Percentiles rank a stretch among this genome's conserved stretches.
These are phyloP conservation scores for Philopedon plagiatum DNA, from an alignment of 2,888 invertebrate species.

Conservation along the genomic window DNA sequence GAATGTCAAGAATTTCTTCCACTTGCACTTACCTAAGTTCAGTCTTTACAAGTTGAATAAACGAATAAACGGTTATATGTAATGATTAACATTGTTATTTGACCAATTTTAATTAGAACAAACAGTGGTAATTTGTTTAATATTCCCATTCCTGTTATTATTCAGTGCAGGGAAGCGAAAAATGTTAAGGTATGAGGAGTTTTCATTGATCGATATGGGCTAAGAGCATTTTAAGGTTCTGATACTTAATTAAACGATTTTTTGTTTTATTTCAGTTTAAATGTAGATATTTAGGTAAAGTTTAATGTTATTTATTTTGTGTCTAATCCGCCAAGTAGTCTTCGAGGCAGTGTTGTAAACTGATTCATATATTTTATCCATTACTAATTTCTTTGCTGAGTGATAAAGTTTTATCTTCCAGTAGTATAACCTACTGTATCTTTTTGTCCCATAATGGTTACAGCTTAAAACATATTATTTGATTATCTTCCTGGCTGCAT, in stretches of 20 bases:
- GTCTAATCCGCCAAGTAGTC: too few relatives aligned
- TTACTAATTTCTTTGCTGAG: too few relatives aligned
- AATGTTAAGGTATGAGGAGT: slow-evolving; percentile 2
- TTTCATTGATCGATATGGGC: not conserved
- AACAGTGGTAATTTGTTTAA: not conserved
- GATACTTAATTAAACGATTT: not conserved
- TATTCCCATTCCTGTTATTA: slow-evolving; percentile 15
- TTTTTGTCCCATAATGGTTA: not conserved
- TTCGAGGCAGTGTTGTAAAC: too few relatives aligned
- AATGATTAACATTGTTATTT: not conserved
- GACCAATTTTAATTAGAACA: slow-evolving; percentile 7
- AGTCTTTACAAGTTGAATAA: slow-evolving; percentile 27
- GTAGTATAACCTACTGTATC: not conserved
- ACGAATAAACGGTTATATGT: not conserved
- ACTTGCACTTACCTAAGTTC: slow-evolving; percentile 28
- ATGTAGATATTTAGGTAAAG: too few relatives aligned
- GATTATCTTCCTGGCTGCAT: slow-evolving; percentile 16
- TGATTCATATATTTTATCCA: too few relatives aligned
- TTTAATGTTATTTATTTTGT: too few relatives aligned
- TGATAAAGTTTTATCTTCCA: too few relatives aligned
- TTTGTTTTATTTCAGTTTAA: not conserved
- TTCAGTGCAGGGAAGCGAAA: not conserved
- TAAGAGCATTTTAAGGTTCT: not conserved
- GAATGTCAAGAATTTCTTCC: slow-evolving; percentile 39
- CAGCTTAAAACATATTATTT: slow-evolving; percentile 3